phyloP scores from a whole-genome alignment of 2,797 vertebrate species.

The Argyrosomus regius region DNA sequence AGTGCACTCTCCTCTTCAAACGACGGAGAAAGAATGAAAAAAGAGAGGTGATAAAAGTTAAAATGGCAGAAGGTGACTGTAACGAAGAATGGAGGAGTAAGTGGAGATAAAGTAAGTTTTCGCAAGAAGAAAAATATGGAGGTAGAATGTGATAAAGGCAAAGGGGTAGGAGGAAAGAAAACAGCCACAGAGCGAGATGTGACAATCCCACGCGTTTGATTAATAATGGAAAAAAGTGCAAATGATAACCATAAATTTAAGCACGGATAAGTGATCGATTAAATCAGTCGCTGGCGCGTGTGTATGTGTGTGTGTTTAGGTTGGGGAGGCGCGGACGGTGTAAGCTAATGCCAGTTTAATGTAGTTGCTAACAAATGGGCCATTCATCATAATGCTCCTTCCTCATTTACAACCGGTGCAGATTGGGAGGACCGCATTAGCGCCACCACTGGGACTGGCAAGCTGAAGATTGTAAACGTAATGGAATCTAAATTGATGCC shows the following conservation, averaged over 20 bases:
- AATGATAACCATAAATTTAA: constrained; percentile 21
- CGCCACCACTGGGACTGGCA: constrained; percentile 57
- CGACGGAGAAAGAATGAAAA: not conserved
- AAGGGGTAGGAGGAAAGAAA: not conserved
- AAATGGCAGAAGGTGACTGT: constrained; percentile 35
- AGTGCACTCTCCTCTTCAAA: constrained; percentile 38
- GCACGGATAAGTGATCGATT: constrained; percentile 53
- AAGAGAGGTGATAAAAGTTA: constrained; percentile 47
- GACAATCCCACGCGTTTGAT: constrained; percentile 28
- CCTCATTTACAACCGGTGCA: constrained; percentile 65
- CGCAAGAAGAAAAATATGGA: constrained; percentile 36
- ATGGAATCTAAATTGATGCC: constrained; percentile 77
- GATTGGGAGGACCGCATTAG: constrained; percentile 68
- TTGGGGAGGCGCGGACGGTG: constrained; percentile 1
- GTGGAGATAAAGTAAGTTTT: constrained; percentile 17
- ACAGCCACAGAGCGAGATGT: not conserved
- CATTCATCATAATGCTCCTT: constrained; percentile 73
- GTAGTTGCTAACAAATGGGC: constrained; percentile 70
- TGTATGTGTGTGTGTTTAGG: constrained; percentile 30
- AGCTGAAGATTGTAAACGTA: constrained; percentile 48
- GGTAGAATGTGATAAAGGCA: constrained; percentile 25
- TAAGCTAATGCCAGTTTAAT: constrained; percentile 73
- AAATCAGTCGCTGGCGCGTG: constrained; percentile 16
- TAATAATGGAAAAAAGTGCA: constrained; percentile 46
- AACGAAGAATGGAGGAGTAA: constrained; percentile 40